Evolutionary conservation across 2,113 vertebrate genomes (phyloP).

Genomic region (Python bivittatus): DNA sequence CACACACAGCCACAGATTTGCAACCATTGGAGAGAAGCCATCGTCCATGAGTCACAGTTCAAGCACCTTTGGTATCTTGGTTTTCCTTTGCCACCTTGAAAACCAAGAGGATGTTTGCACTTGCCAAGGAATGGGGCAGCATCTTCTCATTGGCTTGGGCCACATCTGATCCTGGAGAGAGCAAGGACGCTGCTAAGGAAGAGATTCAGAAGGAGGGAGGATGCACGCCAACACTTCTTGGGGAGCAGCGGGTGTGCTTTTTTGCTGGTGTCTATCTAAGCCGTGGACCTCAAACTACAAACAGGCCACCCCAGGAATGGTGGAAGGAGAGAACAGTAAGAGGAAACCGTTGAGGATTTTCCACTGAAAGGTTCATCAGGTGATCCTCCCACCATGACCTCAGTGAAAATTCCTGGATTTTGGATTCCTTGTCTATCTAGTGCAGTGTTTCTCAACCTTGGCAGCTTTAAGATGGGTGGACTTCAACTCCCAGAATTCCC

Average conservation of each 20-base stretch:
- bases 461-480: too few species aligned
- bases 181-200: too few species aligned
- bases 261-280: background rate
- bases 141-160: background rate
- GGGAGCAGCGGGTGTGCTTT: background rate
- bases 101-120: conserved; percentile 42
- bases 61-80: conserved; percentile 52
- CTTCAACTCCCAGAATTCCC: too few species aligned
- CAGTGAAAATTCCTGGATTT: background rate
- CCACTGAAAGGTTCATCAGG: background rate
- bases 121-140: background rate
- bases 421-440: background rate
- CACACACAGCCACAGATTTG: conserved; percentile 39
- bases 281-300: background rate
- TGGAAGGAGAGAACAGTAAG: background rate
- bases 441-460: background rate
- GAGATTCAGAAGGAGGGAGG: background rate
- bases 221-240: background rate
- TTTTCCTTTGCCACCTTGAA: conserved; percentile 57
- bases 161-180: background rate
- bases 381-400: background rate
- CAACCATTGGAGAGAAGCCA: conserved; percentile 62
- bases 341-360: background rate
- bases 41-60: conserved; percentile 47
- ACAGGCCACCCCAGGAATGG: background rate